Evolutionary conservation across 53 echinoderm and acorn worm genomes (phyloP), one percentile per base, ranked within the genome.

Genomic region (Stichopus horrens): DNA sequence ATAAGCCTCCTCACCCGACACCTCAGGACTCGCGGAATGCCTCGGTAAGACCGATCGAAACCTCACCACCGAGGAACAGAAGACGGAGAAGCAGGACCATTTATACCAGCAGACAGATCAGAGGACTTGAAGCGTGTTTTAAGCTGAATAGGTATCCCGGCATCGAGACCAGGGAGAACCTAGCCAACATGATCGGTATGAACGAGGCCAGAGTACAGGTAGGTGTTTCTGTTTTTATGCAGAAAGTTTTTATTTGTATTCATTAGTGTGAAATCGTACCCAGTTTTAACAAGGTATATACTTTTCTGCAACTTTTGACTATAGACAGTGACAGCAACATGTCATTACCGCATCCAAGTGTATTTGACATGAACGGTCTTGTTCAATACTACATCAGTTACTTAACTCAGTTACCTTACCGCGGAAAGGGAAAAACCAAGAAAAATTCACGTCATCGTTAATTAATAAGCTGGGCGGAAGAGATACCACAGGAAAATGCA

Each of bases 141-240:
- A 76, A 86, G 9, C 76, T 56, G 74, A 91, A 93, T 89, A 88
- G 87, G 80, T 96, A 96, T n/a, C 96, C 96, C 4, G 96, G 95
- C 89, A 93, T 95, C 82, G 82, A 77, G 73, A 92, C 92, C 51
- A 71, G 94, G 54, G 96, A 95, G 23, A 86, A 87, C 5, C 90
- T 96, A 7, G 96, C 96, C 2, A 90, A 90, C 13, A 90, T 92
- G 11, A 89, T 96, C 55, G 94, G 93, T 16, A 85, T 95, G 83
- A 91, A 90, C 5, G 94, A 96, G 79, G 94, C 94, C 14, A 86
- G 96, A 93, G 93, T 96, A 9, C 96, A 96, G 94, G 96, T 96
- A 71, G 23, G 86, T 71, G 18, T 18, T n/a, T 4, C 4, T 63
- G 10, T 63, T 63, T 63, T 63, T 63, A 13, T 63, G 63, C 16